Conservation (phyloP, 2,113 vertebrate species). For the Protobothrops mucrosquamatus region DNA sequence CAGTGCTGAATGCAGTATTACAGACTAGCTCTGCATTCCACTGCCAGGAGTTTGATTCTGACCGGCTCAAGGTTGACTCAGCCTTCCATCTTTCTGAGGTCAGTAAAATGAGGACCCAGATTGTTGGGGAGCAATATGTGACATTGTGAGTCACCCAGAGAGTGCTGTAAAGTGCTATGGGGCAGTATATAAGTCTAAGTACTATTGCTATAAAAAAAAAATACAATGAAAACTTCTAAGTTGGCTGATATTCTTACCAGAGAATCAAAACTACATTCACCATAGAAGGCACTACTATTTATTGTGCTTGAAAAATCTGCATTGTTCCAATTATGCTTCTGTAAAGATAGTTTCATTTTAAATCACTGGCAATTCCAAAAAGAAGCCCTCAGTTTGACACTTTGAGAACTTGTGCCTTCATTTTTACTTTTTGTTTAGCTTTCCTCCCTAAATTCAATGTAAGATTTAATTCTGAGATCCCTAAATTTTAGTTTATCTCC, state of each 20-base stretch:
- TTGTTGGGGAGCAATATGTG: background rate
- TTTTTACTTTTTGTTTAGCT: background rate
- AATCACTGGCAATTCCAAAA: background rate
- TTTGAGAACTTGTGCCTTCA: background rate
- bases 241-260: background rate
- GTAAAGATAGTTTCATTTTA: background rate
- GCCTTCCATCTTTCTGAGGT: background rate
- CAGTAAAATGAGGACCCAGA: background rate
- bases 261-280: background rate
- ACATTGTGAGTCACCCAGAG: background rate
- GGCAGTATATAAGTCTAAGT: background rate
- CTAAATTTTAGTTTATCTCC: background rate
- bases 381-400: background rate
- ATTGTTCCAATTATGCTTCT: background rate
- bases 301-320: background rate
- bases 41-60: background rate
- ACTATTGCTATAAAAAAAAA: background rate
- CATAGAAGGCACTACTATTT: background rate
- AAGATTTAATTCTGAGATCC: background rate
- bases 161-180: background rate
- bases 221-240: background rate
- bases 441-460: background rate
- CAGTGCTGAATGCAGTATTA: background rate
- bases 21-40: background rate
- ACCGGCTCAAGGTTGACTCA: background rate